Base-by-base conservation (phyloP, 2,113 vertebrate species). In the Marcusenius ussheri region DNA sequence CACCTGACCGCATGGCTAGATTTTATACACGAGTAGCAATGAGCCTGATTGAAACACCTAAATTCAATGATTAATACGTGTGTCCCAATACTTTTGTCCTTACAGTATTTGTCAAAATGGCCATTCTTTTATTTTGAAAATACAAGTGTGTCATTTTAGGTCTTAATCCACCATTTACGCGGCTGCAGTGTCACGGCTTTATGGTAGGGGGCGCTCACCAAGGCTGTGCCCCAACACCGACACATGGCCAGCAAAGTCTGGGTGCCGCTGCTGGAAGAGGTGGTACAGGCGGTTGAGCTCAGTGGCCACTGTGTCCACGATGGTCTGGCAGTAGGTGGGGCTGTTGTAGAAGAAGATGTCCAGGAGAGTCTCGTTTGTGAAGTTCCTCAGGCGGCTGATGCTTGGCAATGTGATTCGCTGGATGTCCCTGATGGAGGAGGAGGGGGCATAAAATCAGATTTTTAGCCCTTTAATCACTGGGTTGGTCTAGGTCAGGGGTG, bases 341-440 rank as follows among this genome's bases (percentile, higher is more conserved):
- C 98, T 99, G 91, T 99, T 99, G 93, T 99, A 99, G 94, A 99
- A 99, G 96, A 99, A 99, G 42, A 99, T 96, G 89, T 99, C 98
- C 93, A 99, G 94, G 89, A 99, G 96, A 0, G 98, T 99, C 93
- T 99, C 98, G 1, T 99, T 99, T 94, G 98, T 98, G 94, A 99
- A 99, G 94, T 99, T 97, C 35, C 98, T 95, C 39, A 99, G 95
- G 45, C 98, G 96, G 51, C 97, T 97, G 95, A 99, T 99, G 95
- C 98, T 99, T 19, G 98, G 98, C 88, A 99, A 91, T 3, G 98
- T 99, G 93, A 99, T 99, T 90, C 97, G 95, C 95, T 98, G 97
- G 89, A 99, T 96, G 94, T 99, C 98, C 35, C 98, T 99, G 70
- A 94, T 88, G 70, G 13, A 21, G 8, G 5, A 0, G 6, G 11